Conservation (phyloP, 2,888 invertebrate species). For the Apodemia hepburni region DNA sequence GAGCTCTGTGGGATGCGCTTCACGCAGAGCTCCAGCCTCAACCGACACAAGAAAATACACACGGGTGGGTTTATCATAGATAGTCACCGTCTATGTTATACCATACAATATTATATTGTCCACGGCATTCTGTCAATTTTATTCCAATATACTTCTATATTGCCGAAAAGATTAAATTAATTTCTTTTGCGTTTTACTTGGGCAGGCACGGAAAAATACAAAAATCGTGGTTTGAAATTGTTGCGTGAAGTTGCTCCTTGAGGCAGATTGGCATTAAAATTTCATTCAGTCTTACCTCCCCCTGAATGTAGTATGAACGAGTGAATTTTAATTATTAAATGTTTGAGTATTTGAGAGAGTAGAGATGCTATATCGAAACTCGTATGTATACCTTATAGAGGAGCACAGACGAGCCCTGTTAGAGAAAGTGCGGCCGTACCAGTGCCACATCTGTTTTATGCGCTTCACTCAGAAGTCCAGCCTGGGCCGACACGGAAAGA, state of each 20-base stretch:
- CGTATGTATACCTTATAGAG: conserved; percentile 79
- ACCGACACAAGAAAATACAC: conserved; percentile 86
- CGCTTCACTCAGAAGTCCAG: conserved; percentile 88
- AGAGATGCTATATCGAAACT: conserved; percentile 73
- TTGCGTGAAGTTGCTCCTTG: conserved; percentile 57
- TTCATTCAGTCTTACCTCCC: conserved; percentile 59
- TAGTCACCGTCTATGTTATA: conserved; percentile 41
- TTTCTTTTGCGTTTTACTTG: conserved; percentile 47
- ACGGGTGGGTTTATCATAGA: conserved; percentile 75
- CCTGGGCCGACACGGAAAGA: conserved; percentile 86
- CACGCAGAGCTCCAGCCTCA: conserved; percentile 86
- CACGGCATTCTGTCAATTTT: background rate
- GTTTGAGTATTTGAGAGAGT: conserved; percentile 63
- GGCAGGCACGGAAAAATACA: conserved; percentile 84
- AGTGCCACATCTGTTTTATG: conserved; percentile 86
- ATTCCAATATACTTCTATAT: background rate
- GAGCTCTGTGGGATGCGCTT: conserved; percentile 85
- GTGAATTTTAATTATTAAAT: conserved; percentile 38
- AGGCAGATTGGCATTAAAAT: conserved; percentile 62
- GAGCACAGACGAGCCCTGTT: conserved; percentile 81
- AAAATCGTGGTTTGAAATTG: conserved; percentile 67
- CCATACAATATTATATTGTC: conserved; percentile 10
- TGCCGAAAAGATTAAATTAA: background rate
- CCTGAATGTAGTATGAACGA: conserved; percentile 61
- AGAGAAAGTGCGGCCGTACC: conserved; percentile 83